Evolutionary conservation across 2,797 vertebrate genomes (phyloP), one percentile per base, ranked within the genome.

Genomic region (Tapirus indicus): DNA sequence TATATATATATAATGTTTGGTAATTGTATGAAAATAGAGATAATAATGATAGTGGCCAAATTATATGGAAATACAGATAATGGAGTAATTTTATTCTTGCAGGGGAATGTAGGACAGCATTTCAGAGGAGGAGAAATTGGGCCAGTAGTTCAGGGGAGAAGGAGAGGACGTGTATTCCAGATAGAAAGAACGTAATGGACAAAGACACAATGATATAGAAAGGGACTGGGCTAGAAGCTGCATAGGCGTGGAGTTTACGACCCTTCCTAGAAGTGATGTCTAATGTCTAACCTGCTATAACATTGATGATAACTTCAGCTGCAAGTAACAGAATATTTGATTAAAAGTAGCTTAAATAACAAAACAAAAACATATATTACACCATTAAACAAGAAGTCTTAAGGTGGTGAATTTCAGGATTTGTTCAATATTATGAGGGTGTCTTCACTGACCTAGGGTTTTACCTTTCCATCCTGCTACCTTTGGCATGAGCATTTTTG

Each of bases 291-390:
- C n/a, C 13, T 49, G 7, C 58, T 93, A 62, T 60, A 77, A 29
- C 54, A 29, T 12, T 52, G 91, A 72, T 16, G 38, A 32, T 66
- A 41, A 91, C 14, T 64, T 96, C 13, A 68, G 80, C 21, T 82
- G 35, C 35, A 97, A 85, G 35, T 78, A 88, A 80, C 14, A 79
- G 25, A 58, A 71, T 89, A 74, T n/a, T 79, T 91, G 66, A 84
- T 78, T 90, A 84, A 95, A 88, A 64, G 3, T 38, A 87, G 16
- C 7, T 89, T 74, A 88, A 88, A 77, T 20, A 78, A 41, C 11
- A 95, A 82, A 87, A 91, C 29, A 82, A 92, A 29, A 58, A 49
- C 74, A 62, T 72, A 32, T 18, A 32, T 83, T 79, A 5, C 60
- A 27, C 86, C 38, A 79, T 54, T 75, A 75, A 86, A 86, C 6